Base-by-base conservation (phyloP, 1,140 invertebrate genomes). In the Anthonomus grandis region DNA sequence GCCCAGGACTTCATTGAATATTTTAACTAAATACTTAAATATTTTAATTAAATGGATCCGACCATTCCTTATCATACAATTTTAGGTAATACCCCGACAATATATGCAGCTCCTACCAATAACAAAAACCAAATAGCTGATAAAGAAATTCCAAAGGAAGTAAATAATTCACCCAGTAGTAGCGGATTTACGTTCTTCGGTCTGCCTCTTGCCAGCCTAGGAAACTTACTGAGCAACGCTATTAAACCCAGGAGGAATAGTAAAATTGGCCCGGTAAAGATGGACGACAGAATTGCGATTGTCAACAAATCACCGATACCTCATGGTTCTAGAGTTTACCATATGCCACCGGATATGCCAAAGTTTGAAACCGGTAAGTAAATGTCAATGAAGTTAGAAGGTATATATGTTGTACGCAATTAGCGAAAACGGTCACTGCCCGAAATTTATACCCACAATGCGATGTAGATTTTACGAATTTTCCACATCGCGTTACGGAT, bases 111-210 rank as follows among this genome's bases (percentile, higher is more conserved):
- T 45, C 78, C 76, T 37, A 81, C 78, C 50, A 74, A 76, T 10
- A 82, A 83, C 65, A 75, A 73, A 34, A 76, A 70, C 6, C 71
- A 70, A 18, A 74, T 69, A 54, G 13, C 21, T 9, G 46, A 48
- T 1, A 41, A 25, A 38, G 67, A 68, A 36, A 70, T 73, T 9
- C 64, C 64, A 2, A 76, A 74, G 64, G 64, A 67, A 23, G 68
- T 76, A 8, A 66, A 50, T 24, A 76, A 78, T 53, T 71, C 70
- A 0, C 74, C 71, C 4, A 77, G 77, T 18, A 79, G 74, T 41
- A 80, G 79, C 4, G 79, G 85, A 0, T 90, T 90, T 64, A 90
- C 89, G 12, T 89, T 93, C 63, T 92, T 93, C 64, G 90, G 90
- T 0, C 81, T 91, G 60, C 89, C 90, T 0, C 63, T 92, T 46